Conservation (phyloP, 2,113 vertebrate species). For the Periophthalmus modestus region DNA sequence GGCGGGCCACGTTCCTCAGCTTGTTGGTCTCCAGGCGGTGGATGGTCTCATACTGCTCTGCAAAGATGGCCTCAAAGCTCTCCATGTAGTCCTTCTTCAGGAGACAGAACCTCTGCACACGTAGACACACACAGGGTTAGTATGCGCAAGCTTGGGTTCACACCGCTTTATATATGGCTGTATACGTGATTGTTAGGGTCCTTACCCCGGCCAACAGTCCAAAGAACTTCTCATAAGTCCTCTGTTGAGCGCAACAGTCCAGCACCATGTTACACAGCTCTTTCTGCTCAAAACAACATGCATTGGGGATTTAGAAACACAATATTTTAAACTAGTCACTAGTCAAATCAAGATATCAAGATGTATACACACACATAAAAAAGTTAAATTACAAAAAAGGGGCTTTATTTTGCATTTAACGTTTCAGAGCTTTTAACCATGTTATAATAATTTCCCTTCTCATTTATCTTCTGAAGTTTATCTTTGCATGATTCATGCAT, state of each 20-base stretch:
- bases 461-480: no score
- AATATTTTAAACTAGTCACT: no score
- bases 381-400: neutral
- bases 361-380: no score
- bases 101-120: conserved; percentile 90
- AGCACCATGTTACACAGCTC: conserved; percentile 99
- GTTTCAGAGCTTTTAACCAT: no score
- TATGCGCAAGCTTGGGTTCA: neutral
- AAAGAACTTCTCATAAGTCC: conserved; percentile 98
- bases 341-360: no score
- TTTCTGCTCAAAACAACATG: conserved; percentile 79
- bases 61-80: conserved; percentile 94
- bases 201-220: conserved; percentile 96
- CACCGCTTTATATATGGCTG: neutral
- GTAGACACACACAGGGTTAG: neutral
- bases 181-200: conserved; percentile 3
- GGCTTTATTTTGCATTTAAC: no score
- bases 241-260: conserved; percentile 98
- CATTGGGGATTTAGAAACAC: neutral
- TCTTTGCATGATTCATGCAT: no score
- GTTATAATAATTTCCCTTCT: no score
- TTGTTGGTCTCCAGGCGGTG: conserved; percentile 98
- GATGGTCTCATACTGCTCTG: conserved; percentile 96
- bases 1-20: conserved; percentile 93
- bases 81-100: conserved; percentile 99